phyloP scores from a whole-genome alignment of 53 echinoderm and acorn worm genomes.

The Paelopatides confundens region DNA sequence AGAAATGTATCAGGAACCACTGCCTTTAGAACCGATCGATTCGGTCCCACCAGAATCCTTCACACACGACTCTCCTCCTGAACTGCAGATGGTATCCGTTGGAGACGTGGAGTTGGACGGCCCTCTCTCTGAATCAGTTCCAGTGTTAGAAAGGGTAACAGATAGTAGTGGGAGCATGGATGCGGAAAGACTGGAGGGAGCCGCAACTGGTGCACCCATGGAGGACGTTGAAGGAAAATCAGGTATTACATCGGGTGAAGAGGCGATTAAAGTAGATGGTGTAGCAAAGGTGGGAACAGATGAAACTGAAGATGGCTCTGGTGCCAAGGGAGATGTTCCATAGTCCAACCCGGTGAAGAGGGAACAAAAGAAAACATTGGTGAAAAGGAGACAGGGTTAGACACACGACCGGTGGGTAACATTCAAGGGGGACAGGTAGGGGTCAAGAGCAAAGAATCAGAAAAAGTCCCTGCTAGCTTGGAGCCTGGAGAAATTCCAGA shows the following conservation, averaged over 20 bases:
- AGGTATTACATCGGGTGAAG: constrained; percentile 31
- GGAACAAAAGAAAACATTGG: not conserved
- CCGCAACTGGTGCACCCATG: not conserved
- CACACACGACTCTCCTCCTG: not conserved
- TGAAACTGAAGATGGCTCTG: not conserved
- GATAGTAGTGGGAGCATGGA: constrained; percentile 43
- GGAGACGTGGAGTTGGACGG: not conserved
- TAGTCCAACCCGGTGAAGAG: not conserved
- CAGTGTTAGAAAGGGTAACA: not conserved
- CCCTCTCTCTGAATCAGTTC: not conserved
- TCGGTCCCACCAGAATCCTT: not conserved
- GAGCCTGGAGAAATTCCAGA: constrained; percentile 32
- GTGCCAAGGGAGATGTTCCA: not conserved
- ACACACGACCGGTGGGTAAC: not conserved
- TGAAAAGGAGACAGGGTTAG: not conserved
- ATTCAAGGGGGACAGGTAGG: not conserved
- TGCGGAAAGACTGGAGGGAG: constrained; percentile 40
- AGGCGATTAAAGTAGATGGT: not conserved
- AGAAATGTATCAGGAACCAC: not conserved
- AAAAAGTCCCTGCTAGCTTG: not conserved
- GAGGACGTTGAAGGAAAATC: constrained; percentile 18
- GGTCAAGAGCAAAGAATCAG: not conserved
- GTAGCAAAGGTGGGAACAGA: constrained; percentile 2
- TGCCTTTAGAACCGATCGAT: not conserved
- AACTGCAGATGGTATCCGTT: not conserved